phyloP scores from a whole-genome alignment of 2,797 vertebrate species.

The Cygnus olor region DNA sequence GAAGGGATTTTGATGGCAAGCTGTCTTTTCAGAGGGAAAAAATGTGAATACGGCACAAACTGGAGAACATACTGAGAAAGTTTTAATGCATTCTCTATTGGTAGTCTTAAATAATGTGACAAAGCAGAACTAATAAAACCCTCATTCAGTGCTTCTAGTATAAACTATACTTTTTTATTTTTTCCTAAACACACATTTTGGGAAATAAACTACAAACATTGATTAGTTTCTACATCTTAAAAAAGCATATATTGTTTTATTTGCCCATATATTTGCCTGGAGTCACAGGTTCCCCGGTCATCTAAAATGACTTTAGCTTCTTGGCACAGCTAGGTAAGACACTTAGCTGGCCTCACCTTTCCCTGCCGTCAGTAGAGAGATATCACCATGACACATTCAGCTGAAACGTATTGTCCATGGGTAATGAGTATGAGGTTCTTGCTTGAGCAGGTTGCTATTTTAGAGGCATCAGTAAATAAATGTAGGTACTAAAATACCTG shows the following conservation, averaged over 20 bases:
- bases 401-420: fast-evolving
- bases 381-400: neutral
- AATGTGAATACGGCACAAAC: neutral
- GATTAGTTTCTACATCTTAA: neutral
- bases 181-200: neutral
- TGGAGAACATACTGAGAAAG: neutral
- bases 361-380: neutral
- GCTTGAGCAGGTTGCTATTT: neutral
- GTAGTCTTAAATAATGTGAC: neutral
- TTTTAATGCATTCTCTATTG: neutral
- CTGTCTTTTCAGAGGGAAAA: neutral
- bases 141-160: neutral
- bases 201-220: neutral
- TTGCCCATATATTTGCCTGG: neutral
- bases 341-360: neutral
- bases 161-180: fast-evolving
- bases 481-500: neutral
- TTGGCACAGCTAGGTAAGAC: neutral
- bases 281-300: neutral
- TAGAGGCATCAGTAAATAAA: neutral
- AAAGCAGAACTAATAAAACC: neutral
- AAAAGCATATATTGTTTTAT: neutral
- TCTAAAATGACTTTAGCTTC: neutral
- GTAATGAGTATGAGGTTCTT: neutral
- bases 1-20: neutral